Percentiles rank a stretch among this genome's conserved stretches.
Conservation (phyloP, 2,888 invertebrate genomes). For the Epicampocera succincta region DNA sequence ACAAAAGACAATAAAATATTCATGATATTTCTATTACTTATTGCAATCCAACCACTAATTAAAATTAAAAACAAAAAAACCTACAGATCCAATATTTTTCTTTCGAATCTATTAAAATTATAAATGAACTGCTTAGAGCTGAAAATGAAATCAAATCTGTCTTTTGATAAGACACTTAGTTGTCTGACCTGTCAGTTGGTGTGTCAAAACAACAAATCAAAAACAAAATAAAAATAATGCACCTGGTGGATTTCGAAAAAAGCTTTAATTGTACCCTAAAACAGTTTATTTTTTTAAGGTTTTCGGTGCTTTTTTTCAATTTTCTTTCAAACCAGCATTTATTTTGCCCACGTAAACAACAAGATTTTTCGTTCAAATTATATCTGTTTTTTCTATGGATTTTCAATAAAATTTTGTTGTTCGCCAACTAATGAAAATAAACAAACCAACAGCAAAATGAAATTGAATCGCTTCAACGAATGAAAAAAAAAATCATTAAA, state of each 20-base stretch:
- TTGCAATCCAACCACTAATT: too few species aligned
- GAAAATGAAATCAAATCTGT: constrained; percentile 10
- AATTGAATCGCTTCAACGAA: not conserved
- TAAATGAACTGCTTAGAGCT: not conserved
- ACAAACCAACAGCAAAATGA: constrained; percentile 17
- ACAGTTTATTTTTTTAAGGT: not conserved
- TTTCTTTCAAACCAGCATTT: constrained; percentile 15
- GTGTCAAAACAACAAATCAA: constrained; percentile 43
- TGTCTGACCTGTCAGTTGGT: constrained; percentile 29
- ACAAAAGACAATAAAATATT: too few species aligned
- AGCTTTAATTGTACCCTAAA: too few species aligned
- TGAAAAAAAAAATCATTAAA: constrained; percentile 5
- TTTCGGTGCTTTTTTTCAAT: not conserved
- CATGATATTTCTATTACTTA: too few species aligned
- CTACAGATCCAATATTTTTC: too few species aligned
- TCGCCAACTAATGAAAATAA: constrained; percentile 37
- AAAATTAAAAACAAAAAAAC: too few species aligned
- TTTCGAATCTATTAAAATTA: not conserved
- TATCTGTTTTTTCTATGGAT: constrained; percentile 19
- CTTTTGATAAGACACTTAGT: not conserved
- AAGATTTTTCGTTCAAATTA: constrained; percentile 9
- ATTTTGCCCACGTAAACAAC: constrained; percentile 23
- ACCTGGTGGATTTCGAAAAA: not conserved
- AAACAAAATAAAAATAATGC: not conserved
- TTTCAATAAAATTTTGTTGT: constrained; percentile 14